phyloP scores from a whole-genome alignment of 2,113 vertebrate genomes.

The Paradoxurus hermaphroditus region DNA sequence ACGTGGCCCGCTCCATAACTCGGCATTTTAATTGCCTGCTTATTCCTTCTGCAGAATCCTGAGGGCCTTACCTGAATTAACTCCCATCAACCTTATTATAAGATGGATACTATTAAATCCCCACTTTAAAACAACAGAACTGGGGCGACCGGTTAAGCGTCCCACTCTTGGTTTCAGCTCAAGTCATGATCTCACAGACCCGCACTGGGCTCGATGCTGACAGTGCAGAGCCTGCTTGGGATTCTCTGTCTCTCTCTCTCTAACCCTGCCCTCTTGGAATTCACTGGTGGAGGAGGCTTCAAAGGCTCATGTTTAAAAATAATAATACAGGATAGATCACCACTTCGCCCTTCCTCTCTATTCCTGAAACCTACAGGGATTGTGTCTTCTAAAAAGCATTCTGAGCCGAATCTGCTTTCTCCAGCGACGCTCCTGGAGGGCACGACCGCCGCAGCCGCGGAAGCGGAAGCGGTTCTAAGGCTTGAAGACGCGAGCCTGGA shows the following conservation, averaged over 20 bases:
- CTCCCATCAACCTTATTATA: neutral
- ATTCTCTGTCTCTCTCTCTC: no score
- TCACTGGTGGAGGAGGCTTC: no score
- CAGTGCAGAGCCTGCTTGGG: no score
- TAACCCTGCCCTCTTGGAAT: neutral
- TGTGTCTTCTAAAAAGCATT: neutral
- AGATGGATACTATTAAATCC: neutral
- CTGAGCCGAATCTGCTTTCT: neutral
- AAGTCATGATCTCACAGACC: no score
- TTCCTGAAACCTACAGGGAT: neutral
- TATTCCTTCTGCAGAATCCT: neutral
- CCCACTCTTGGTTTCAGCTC: no score
- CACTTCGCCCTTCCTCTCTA: neutral
- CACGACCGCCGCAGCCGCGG: accelerated
- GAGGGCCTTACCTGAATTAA: neutral
- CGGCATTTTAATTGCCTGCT: neutral
- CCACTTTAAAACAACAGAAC: neutral
- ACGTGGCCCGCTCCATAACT: neutral
- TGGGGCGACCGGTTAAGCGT: no score
- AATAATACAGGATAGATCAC: no score
- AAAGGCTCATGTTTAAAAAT: no score
- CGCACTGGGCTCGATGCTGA: no score
- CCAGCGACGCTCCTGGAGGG: neutral
- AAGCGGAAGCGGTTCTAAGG: neutral
- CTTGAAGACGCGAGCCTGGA: neutral